Conservation (phyloP, 2,797 vertebrate species). For the Chaunax sp. region DNA sequence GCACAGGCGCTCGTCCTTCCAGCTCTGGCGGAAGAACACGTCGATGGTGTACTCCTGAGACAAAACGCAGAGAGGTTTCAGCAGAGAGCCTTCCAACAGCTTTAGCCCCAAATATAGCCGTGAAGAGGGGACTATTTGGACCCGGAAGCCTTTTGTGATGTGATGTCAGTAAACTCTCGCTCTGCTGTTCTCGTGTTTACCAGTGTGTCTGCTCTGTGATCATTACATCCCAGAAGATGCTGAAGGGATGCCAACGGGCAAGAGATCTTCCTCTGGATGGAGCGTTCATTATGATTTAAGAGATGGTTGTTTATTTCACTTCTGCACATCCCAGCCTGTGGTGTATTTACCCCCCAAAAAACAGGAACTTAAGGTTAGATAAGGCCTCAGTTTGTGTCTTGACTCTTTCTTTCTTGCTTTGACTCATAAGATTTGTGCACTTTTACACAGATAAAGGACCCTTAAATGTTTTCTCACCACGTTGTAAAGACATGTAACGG, state of each 20-base stretch:
- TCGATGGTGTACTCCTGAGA: constrained; percentile 95
- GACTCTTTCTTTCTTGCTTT: neutral
- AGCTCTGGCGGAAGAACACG: constrained; percentile 96
- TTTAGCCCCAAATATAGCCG: neutral
- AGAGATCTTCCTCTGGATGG: too few relatives aligned
- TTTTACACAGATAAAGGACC: neutral
- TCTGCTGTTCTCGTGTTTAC: constrained; percentile 25
- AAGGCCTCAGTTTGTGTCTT: neutral
- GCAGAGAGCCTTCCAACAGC: neutral
- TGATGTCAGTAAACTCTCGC: too few relatives aligned
- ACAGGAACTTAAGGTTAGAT: neutral
- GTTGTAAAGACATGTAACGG: neutral
- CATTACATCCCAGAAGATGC: constrained; percentile 8
- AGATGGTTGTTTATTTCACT: constrained; percentile 2
- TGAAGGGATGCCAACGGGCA: constrained; percentile 17
- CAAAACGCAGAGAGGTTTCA: rapidly evolving
- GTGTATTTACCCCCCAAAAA: constrained; percentile 16
- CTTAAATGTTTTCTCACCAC: too few relatives aligned
- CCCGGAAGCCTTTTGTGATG: too few relatives aligned
- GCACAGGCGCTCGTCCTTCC: constrained; percentile 95
- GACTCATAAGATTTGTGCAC: neutral
- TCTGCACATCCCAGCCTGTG: too few relatives aligned
- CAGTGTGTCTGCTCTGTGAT: constrained; percentile 19
- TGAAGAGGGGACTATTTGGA: neutral
- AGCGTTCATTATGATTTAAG: neutral